phyloP scores from a whole-genome alignment of 2,797 vertebrate genomes.

The Pipistrellus nathusii region DNA sequence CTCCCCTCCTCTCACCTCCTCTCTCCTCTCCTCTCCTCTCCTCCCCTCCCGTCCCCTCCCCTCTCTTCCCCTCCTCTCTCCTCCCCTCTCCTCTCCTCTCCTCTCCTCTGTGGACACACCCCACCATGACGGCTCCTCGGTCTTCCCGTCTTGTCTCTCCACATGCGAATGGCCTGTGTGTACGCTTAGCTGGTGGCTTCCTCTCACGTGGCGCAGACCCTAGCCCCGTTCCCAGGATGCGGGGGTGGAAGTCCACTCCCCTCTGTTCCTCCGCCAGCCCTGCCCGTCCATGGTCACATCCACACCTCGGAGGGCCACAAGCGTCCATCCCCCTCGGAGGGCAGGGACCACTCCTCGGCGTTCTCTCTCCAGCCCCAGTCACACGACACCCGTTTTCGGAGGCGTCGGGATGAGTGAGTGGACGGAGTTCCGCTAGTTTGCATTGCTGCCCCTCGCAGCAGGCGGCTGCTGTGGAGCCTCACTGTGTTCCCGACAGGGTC shows the following conservation, averaged over 20 bases:
- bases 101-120: background rate
- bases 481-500: too few species aligned
- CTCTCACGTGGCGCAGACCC: background rate
- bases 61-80: too few species aligned
- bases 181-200: background rate
- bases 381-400: rapidly evolving
- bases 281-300: background rate
- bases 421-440: background rate
- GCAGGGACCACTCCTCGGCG: background rate
- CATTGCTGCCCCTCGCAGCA: background rate
- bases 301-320: background rate
- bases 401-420: background rate
- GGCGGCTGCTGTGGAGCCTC: background rate
- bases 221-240: background rate
- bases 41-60: background rate
- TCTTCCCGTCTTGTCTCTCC: background rate
- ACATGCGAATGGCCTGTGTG: background rate
- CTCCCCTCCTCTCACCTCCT: too few species aligned
- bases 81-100: too few species aligned
- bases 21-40: too few species aligned
- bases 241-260: background rate
- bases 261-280: background rate
- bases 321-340: background rate
- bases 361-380: background rate
- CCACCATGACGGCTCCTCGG: too few species aligned